A percentile compares a stretch with the other conserved stretches of the same genome.
phyloP scores from a whole-genome alignment of 2,888 invertebrate genomes.

The Aproaerema taeniolella region DNA sequence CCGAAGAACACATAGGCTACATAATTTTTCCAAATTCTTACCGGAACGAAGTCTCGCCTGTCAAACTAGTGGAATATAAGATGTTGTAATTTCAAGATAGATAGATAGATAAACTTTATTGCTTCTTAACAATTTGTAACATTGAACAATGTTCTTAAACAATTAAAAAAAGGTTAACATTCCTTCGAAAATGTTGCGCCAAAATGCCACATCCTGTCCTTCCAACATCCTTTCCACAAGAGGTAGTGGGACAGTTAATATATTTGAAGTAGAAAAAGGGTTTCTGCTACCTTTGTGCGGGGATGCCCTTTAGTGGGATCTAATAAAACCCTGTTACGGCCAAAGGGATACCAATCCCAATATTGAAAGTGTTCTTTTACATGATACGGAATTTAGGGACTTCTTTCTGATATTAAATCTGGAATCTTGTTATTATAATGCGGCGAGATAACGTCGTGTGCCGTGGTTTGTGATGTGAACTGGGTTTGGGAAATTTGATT shows the following conservation, averaged over 20 bases:
- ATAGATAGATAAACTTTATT: background rate
- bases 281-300: slow-evolving; percentile 75
- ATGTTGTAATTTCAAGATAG: background rate
- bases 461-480: slow-evolving; percentile 24
- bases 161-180: background rate
- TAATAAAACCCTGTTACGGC: slow-evolving; percentile 78
- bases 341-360: slow-evolving; percentile 76
- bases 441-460: slow-evolving; percentile 35
- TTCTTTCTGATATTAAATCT: slow-evolving; percentile 73
- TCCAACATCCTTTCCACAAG: slow-evolving; percentile 27
- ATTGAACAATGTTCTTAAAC: background rate
- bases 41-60: background rate
- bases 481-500: background rate
- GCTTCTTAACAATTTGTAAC: background rate
- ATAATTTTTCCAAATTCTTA: background rate
- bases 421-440: slow-evolving; percentile 63
- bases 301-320: slow-evolving; percentile 76
- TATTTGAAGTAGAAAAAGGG: slow-evolving; percentile 77
- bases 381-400: slow-evolving; percentile 76
- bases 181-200: background rate
- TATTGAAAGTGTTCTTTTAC: slow-evolving; percentile 77
- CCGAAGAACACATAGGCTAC: too few species aligned
- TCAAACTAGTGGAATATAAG: too few species aligned
- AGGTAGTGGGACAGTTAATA: slow-evolving; percentile 75
- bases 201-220: slow-evolving; percentile 29